Percentiles rank a stretch among this genome's conserved stretches.
phyloP scores from a whole-genome alignment of 2,797 vertebrate species.

The Megaceryle alcyon region DNA sequence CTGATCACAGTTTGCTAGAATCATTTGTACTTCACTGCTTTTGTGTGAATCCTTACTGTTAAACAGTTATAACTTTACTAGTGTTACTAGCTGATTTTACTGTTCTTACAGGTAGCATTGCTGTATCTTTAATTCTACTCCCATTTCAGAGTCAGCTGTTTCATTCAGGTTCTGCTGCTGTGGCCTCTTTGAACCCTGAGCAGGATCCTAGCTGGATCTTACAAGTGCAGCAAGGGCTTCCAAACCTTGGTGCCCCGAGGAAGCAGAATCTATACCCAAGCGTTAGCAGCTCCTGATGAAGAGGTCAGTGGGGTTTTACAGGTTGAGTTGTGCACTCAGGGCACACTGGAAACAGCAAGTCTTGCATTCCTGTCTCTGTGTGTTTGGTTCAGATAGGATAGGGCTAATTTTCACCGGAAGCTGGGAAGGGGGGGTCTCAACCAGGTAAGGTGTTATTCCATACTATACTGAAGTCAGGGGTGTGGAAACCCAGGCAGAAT shows the following conservation, averaged over 20 bases:
- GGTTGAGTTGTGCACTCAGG: neutral
- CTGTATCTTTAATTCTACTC: neutral
- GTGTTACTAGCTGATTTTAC: neutral
- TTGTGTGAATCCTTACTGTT: neutral
- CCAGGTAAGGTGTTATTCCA: no score
- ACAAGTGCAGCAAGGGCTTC: neutral
- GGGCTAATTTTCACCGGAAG: no score
- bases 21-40: neutral
- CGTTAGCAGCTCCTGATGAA: neutral
- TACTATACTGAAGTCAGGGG: no score
- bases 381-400: no score
- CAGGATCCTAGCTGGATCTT: neutral
- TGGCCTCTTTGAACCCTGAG: neutral
- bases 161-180: neutral
- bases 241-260: neutral
- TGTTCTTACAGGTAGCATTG: neutral
- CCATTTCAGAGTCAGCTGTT: neutral
- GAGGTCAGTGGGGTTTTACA: no score
- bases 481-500: no score
- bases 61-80: neutral
- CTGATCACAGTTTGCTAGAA: neutral
- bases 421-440: no score
- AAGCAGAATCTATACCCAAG: neutral
- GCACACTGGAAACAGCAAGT: neutral
- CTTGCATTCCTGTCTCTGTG: neutral